Evolutionary conservation across 2,113 vertebrate species (phyloP), one percentile per base, ranked within the genome.

Genomic region (Tragelaphus strepsiceros): DNA sequence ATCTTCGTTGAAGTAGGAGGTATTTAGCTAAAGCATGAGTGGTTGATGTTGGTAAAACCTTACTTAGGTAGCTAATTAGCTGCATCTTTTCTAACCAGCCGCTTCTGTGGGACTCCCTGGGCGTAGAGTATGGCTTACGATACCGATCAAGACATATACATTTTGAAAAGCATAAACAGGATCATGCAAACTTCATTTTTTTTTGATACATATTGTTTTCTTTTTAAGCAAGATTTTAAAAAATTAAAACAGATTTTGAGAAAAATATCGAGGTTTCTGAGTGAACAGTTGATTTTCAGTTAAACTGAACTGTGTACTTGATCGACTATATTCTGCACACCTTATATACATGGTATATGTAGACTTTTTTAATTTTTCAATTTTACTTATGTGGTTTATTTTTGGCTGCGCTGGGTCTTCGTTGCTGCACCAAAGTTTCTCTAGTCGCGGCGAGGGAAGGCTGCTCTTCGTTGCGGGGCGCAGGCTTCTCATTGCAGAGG

Each of bases 381-480:
- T 43, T 26, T 43, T 26, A 15, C 26, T 43, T 43, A 77, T 0
- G 12, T 26, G 14, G 21, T 43, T 77, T 43, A 77, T 43, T 77
- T 43, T 15, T 26, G 71, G 22, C 39, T 77, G 71, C 2, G 6
- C 39, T 43, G 71, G 71, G 39, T 14, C 35, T 14, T 14, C 5
- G 5, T 14, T 26, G 71, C 71, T 77, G 71, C 39, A 26, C 12
- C 12, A 7, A 0, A 15, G 35, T 7, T 26, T 43, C 71, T 77
- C 71, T 43, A 7, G 71, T 15, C 26, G 22, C 2, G 0, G 11
- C 1, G 71, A 24, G 71, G 67, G 35, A 22, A 71, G 21, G 21
- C 67, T 22, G 10, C 21, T 14, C 35, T 74, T 26, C 0, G 0
- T 43, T 7, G 71, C 2, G 0, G 71, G 6, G 35, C 0, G 39